phyloP scores from a whole-genome alignment of 2,113 vertebrate genomes.

The Corythornis madagascariensis region DNA sequence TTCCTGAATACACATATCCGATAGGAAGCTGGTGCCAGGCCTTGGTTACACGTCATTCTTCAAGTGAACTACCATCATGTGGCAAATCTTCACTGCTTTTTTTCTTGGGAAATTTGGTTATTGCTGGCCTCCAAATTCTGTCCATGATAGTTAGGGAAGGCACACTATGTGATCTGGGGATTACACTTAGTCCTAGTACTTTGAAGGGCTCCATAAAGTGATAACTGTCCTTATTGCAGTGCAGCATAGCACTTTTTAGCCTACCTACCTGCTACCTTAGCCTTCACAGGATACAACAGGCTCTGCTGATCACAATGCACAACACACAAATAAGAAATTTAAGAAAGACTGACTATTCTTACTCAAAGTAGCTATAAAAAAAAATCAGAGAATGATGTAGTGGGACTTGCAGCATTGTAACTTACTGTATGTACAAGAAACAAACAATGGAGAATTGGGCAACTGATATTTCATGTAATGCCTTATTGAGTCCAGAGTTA shows the following conservation, averaged over 20 bases:
- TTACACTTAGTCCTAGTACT: not conserved
- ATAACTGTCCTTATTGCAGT: not conserved
- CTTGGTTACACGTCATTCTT: not conserved
- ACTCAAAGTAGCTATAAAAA: not conserved
- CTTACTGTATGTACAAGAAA: not conserved
- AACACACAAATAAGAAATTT: not conserved
- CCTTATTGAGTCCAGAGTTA: not conserved
- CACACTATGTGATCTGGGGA: not conserved
- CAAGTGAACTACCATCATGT: not conserved
- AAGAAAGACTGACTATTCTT: not conserved
- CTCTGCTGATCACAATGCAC: not conserved
- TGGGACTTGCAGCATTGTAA: not conserved
- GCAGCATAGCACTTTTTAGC: not conserved
- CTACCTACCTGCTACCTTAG: not conserved
- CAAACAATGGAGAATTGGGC: not conserved
- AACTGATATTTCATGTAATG: not conserved
- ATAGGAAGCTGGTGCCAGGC: not conserved
- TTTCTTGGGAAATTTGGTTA: not conserved
- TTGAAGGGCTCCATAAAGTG: not conserved
- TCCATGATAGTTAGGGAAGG: not conserved
- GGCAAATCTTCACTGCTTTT: not conserved
- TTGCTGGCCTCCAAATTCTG: not conserved
- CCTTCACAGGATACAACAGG: not conserved
- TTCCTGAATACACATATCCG: not conserved
- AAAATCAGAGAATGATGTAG: not conserved